phyloP scores from a whole-genome alignment of 2,113 vertebrate species.

The Numida meleagris region DNA sequence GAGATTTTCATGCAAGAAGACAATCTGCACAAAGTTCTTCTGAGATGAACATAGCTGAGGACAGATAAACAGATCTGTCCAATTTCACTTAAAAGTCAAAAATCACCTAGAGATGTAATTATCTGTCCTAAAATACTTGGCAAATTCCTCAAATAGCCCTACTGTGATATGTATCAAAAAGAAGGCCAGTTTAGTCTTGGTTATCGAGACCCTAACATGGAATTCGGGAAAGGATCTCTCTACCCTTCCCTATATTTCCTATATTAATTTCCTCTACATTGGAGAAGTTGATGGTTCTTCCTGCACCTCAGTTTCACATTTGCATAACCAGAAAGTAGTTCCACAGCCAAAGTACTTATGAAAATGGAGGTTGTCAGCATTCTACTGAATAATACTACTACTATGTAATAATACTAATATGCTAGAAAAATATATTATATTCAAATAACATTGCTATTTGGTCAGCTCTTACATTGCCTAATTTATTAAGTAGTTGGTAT shows the following conservation, averaged over 20 bases:
- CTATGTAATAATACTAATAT: neutral
- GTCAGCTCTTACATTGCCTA: neutral
- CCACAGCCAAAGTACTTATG: neutral
- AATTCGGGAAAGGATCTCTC: neutral
- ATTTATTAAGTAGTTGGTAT: neutral
- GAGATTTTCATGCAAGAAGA: neutral
- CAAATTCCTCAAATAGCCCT: neutral
- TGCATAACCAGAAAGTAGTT: neutral
- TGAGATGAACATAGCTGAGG: neutral
- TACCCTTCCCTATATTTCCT: neutral
- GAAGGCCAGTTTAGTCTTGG: neutral
- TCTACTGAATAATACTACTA: too few species aligned
- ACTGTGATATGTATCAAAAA: neutral
- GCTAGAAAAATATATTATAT: neutral
- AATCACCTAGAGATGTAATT: neutral
- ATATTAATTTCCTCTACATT: fast-evolving
- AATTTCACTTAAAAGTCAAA: neutral
- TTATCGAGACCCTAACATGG: neutral
- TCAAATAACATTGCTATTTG: neutral
- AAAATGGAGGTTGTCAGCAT: neutral
- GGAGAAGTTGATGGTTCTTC: neutral
- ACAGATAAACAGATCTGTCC: neutral
- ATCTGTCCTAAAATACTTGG: neutral
- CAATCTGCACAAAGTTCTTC: neutral
- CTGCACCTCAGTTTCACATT: neutral